A percentile compares a stretch with the other conserved stretches of the same genome.
phyloP scores from a whole-genome alignment of 2,888 invertebrate species.

The Oscheius sp. region DNA sequence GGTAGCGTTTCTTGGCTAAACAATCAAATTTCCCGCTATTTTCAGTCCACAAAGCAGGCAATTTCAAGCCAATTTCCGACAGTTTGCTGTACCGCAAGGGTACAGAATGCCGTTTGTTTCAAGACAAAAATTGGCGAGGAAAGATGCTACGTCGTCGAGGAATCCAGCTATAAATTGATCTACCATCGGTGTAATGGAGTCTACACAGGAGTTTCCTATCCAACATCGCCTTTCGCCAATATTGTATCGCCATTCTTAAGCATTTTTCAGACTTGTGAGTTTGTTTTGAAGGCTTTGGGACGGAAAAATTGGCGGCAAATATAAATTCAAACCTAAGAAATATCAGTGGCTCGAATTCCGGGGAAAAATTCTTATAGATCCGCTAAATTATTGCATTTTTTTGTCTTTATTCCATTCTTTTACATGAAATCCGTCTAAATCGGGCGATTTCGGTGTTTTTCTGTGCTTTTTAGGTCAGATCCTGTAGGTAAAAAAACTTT shows the following conservation, averaged over 20 bases:
- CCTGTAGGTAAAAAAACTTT: too few species aligned
- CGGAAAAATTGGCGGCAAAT: neutral
- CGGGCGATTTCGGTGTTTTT: too few species aligned
- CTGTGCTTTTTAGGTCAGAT: too few species aligned
- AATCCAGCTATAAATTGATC: constrained; percentile 39
- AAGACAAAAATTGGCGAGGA: constrained; percentile 38
- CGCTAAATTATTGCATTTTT: too few species aligned
- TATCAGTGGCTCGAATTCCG: neutral
- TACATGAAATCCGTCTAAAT: too few species aligned
- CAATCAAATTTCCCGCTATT: neutral
- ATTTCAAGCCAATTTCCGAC: constrained; percentile 55
- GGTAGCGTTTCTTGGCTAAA: constrained; percentile 34
- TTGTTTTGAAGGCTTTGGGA: neutral
- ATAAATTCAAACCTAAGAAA: neutral
- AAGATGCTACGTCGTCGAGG: constrained; percentile 53
- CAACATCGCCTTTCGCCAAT: constrained; percentile 49
- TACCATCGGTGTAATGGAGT: constrained; percentile 63
- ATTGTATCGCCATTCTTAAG: constrained; percentile 62
- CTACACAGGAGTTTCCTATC: constrained; percentile 59
- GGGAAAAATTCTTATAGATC: neutral
- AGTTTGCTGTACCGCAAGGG: constrained; percentile 54
- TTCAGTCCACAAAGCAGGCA: constrained; percentile 52
- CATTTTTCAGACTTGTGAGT: constrained; percentile 45
- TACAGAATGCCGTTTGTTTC: constrained; percentile 61
- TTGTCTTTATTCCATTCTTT: too few species aligned